Base-by-base conservation (phyloP, 2,888 invertebrate genomes). In the Lithophane socia region DNA sequence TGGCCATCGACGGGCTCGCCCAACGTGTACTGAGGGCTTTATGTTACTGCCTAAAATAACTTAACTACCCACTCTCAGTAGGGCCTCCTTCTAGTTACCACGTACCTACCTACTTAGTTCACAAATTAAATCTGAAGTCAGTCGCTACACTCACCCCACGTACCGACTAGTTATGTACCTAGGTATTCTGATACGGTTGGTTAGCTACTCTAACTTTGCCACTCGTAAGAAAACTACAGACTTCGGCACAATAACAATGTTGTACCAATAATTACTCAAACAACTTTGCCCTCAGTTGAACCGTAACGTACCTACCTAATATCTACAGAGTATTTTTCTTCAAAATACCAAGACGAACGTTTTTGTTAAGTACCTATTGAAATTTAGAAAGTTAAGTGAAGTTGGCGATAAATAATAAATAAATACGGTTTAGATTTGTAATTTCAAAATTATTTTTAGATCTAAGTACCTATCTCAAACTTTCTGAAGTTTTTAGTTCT, bases 171-270 rank as follows among this genome's bases (percentile, higher is more conserved):
- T 13, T 42, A 47, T 29, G 49, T 37, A 37, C 37, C 37, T 37
- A 37, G 60, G 49, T 74, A 42, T 69, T 69, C 58, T 37, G 63
- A 72, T 75, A 37, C 66, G 52, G 72, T 77, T 73, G 82, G 64
- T 75, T 82, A 29, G 29, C 1, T 29, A 60, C 75, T 77, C 44
- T 71, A 86, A 85, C 72, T 85, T 77, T 72, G 24, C 52, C 42
- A 61, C 72, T 73, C 24, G 24, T 73, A 77, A 80, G 77, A 84
- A 82, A 82, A 75, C 86, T 75, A 83, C 72, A 52, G 65, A 75
- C 77, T 82, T 71, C 47, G 29, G 58, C 73, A 77, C 80, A 87
- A 86, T 83, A 86, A 87, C 86, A 85, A 78, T 78, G 69, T 75
- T 83, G 69, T 78, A 82, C 69, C 73, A 88, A 86, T 88, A 75